Conservation (phyloP, 2,797 vertebrate species). For the Crocodylus rhombifer region DNA sequence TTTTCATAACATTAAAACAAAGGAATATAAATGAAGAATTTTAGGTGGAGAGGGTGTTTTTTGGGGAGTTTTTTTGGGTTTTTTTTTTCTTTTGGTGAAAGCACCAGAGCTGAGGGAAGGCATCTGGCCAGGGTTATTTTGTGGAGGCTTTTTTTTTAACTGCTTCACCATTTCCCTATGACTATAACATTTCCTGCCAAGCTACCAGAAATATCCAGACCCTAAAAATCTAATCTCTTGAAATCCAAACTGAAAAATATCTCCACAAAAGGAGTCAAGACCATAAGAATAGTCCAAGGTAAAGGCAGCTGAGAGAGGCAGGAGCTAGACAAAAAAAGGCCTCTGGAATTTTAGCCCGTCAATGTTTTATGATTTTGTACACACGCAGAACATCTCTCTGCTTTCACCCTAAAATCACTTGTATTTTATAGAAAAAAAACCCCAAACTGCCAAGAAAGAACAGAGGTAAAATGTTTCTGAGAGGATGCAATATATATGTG, state of each 20-base stretch:
- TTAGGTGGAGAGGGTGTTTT: too few species aligned
- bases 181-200: neutral
- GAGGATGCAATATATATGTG: neutral
- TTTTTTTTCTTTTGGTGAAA: neutral
- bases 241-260: neutral
- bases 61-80: too few species aligned
- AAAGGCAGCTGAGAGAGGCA: neutral
- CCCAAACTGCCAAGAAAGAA: neutral
- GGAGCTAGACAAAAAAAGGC: neutral
- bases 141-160: neutral
- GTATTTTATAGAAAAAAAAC: neutral
- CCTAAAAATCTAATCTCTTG: neutral
- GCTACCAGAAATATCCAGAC: neutral
- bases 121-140: neutral
- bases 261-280: neutral
- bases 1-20: too few species aligned
- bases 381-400: neutral
- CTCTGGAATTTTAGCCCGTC: neutral
- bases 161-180: neutral
- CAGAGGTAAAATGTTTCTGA: neutral
- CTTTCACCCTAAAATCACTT: neutral
- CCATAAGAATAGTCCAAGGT: too few species aligned
- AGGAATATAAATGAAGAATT: too few species aligned
- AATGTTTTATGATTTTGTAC: constrained; percentile 4
- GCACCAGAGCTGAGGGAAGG: accelerated